Evolutionary conservation across 64 coral and sea anemone species (phyloP), one percentile per base, ranked within the genome.

Genomic region (Pachyseris speciosa): DNA sequence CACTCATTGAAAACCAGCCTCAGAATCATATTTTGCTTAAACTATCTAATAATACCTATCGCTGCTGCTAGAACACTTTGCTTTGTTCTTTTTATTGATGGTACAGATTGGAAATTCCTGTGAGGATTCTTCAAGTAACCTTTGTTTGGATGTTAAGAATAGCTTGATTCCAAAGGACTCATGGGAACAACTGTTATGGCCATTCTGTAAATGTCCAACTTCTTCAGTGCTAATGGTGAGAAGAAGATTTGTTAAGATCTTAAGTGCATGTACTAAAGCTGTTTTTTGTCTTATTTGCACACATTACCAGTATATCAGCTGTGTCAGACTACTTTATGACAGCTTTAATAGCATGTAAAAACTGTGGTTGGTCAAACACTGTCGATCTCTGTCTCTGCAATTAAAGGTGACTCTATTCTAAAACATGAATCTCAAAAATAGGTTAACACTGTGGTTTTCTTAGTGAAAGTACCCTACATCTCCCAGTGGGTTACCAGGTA

Each of bases 81-180:
- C 32, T 19, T 9, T 80, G 33, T 59, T 80, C 32, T 80, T 80
- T 52, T n/a, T 57, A 0, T 15, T 58, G 9, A n/a, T 16, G 34
- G 49, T 80, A n/a, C 17, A 34, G n/a, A 2, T 34, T 10, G 51
- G 6, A 29, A 76, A 7, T 51, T 76, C 73, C 24, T 32, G 2
- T 27, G 3, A 11, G 10, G 43, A 80, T 32, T 80, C 30, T 60
- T 37, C 76, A 32, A 11, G 6, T 59, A 80, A 4, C 13, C 49
- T 58, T 37, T 80, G 51, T 8, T 17, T 80, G 76, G 76, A 80
- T 59, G 49, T 59, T 29, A 12, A 59, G 17, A 80, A 51, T 20
- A 80, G 33, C 22, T 58, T 80, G 50, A 80, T 80, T 33, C 76
- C 76, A 9, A 32, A 80, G 30, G 50, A 24, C 3, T 80, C 51